Base-by-base conservation (phyloP, 2,888 invertebrate species). In the Troides oblongomaculatus region DNA sequence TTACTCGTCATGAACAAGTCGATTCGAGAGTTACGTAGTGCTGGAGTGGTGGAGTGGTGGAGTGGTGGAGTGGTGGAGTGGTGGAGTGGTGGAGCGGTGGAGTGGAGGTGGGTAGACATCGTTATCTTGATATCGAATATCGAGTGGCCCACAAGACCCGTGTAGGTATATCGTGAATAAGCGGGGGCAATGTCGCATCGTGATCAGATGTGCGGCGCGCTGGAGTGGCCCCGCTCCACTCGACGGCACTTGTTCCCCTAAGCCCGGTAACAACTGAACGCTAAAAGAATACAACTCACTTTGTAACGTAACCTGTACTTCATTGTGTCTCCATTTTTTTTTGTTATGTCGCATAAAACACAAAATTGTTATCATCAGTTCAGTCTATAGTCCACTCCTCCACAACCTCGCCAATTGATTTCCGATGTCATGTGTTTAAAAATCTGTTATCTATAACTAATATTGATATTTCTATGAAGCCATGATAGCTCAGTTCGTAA, bases 1-100 rank as follows among this genome's bases (percentile, higher is more conserved):
- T 91, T 89, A 90, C 82, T 85, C 78, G 80, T 81, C 81, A 82
- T 85, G 88, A 86, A 87, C 87, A 82, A 88, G 89, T 88, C 79
- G 84, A 80, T 82, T 84, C 81, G 84, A 86, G 86, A 84, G 86
- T 77, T 73, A 81, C 84, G 79, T 84, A 87, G 88, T 86, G 85
- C 30, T 30, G 30, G 30, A 30, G 30, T 30, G 30, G 30, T 30
- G 21, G 86, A 36, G 36, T 36, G 36, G 36, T 2, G 36, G 36
- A 36, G 36, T 36, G n/a, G n/a, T 30, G 30, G 30, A 30, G 30
- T 30, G 30, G 30, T 30, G 21, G 86, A 36, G 36, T 36, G 36
- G 36, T 2, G 36, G 36, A 36, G 36, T 36, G 83, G 80, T 84
- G 80, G 81, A 79, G 81, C 82, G 53, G 18, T 84, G 80, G 81